Percentiles rank a stretch among this genome's conserved stretches.
Evolutionary conservation across 2,113 vertebrate genomes (phyloP).

Genomic region (Chinchilla lanigera): DNA sequence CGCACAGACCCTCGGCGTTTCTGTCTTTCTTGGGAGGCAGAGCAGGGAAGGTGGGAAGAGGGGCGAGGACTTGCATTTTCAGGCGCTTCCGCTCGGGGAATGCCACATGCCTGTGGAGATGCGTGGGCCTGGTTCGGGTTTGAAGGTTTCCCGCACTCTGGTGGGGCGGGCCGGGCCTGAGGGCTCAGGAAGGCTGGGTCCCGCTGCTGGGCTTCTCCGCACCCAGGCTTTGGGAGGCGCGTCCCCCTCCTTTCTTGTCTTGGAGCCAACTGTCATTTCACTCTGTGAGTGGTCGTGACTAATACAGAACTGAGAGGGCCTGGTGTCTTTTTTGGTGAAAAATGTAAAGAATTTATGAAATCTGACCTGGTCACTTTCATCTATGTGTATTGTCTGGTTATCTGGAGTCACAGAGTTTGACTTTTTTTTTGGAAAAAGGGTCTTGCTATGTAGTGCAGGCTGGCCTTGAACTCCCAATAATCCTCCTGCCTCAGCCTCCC

Average conservation of each 20-base stretch:
- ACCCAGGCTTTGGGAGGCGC: not conserved
- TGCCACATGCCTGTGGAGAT: not conserved
- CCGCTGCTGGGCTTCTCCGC: not conserved
- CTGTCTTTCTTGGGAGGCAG: constrained; percentile 34
- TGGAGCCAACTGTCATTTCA: not conserved
- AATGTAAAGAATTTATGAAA: not conserved
- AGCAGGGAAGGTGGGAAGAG: not conserved
- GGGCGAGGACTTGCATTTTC: not conserved
- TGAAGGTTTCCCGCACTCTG: not conserved
- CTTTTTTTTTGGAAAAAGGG: not conserved
- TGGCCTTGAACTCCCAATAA: not conserved
- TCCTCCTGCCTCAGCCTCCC: not conserved
- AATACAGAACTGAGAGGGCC: not conserved
- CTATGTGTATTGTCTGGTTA: not conserved
- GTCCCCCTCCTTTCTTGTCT: not conserved
- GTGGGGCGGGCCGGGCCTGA: not conserved
- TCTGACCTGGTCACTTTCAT: not conserved
- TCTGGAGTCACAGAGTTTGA: not conserved
- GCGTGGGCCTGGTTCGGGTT: not conserved
- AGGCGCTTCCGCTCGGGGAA: not conserved
- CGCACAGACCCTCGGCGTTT: constrained; percentile 18
- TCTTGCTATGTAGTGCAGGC: not conserved
- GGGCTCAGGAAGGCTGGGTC: not conserved
- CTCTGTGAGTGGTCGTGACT: not conserved
- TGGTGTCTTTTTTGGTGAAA: not conserved